These are phyloP conservation scores for Eupithecia vulgata DNA, from an alignment of 2,888 invertebrate species.

Conservation along the genomic window DNA sequence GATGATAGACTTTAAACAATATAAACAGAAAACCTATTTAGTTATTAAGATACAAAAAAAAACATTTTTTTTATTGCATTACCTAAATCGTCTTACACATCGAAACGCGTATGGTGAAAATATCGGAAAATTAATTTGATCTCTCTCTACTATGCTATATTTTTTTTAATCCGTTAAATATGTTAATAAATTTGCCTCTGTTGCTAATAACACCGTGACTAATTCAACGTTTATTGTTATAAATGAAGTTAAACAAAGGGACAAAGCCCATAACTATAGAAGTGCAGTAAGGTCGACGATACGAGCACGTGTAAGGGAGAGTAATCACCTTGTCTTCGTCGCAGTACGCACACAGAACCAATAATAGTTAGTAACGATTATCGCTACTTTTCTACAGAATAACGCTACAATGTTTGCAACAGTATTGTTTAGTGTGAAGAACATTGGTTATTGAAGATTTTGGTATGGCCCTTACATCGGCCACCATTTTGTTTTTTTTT, in stretches of 20 bases:
- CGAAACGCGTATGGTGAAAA: not conserved
- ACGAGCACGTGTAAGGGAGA: constrained; percentile 55
- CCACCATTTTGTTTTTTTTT: not conserved
- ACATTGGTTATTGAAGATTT: not conserved
- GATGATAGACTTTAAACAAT: not conserved
- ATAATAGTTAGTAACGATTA: constrained; percentile 29
- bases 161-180: not conserved
- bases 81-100: not conserved
- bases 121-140: not conserved
- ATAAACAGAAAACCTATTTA: not conserved
- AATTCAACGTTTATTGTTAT: constrained; percentile 46
- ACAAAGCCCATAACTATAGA: constrained; percentile 51
- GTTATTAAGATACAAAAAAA: not conserved
- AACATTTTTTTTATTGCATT: not conserved
- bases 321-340: constrained; percentile 39
- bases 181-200: not conserved
- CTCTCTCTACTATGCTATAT: not conserved
- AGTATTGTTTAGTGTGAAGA: not conserved
- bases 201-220: constrained; percentile 32
- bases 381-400: not conserved
- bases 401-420: too few relatives aligned
- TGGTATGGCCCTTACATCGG: not conserved
- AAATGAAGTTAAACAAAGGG: constrained; percentile 51
- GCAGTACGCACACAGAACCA: constrained; percentile 28
- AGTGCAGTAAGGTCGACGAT: constrained; percentile 58